phyloP scores from a whole-genome alignment of 2,797 vertebrate species.

The Trematomus bernacchii region DNA sequence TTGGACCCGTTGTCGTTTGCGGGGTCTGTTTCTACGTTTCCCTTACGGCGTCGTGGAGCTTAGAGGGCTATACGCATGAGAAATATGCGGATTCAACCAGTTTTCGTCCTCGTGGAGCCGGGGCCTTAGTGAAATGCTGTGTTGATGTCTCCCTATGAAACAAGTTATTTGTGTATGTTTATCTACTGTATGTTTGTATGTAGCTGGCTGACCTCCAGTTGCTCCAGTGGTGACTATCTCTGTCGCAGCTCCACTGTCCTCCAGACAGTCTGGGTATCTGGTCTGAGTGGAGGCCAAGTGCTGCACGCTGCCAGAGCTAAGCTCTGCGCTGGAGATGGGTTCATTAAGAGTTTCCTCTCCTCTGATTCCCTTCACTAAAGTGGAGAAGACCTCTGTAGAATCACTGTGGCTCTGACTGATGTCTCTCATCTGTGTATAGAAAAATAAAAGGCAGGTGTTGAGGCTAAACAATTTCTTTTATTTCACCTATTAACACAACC shows the following conservation, averaged over 20 bases:
- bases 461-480: neutral
- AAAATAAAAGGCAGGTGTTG: neutral
- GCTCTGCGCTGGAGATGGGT: slow-evolving; percentile 24
- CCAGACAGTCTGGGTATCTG: slow-evolving; percentile 27
- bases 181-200: slow-evolving; percentile 48
- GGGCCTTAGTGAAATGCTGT: neutral
- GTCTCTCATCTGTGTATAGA: slow-evolving; percentile 47
- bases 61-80: no score
- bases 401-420: slow-evolving; percentile 33
- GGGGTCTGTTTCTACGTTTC: no score
- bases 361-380: slow-evolving; percentile 21
- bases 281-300: slow-evolving; percentile 19
- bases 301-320: slow-evolving; percentile 28
- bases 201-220: slow-evolving; percentile 66
- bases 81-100: no score
- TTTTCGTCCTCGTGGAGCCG: no score
- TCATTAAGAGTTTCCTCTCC: slow-evolving; percentile 25
- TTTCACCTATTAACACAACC: neutral
- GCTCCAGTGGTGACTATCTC: slow-evolving; percentile 23
- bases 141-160: slow-evolving; percentile 5
- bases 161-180: slow-evolving; percentile 11
- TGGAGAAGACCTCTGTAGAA: slow-evolving; percentile 12
- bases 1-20: no score
- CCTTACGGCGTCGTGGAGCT: no score
- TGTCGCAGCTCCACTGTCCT: slow-evolving; percentile 47